Percentiles rank a stretch among this genome's conserved stretches.
phyloP scores from a whole-genome alignment of 2,888 invertebrate genomes.

The Hyppa rectilinea region DNA sequence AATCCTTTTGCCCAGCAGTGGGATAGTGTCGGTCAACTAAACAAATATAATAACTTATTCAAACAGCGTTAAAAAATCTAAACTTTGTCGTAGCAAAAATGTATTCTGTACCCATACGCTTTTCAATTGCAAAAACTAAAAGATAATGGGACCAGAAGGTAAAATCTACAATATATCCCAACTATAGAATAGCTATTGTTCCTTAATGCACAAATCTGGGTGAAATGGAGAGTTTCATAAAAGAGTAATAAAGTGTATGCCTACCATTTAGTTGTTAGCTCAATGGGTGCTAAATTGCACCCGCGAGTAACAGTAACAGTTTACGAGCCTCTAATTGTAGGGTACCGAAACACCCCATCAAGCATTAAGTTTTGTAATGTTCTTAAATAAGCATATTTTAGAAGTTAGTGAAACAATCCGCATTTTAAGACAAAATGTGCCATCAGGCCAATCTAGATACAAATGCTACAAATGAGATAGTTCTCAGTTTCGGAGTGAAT shows the following conservation, averaged over 20 bases:
- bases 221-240: conserved; percentile 41
- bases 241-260: conserved; percentile 29
- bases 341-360: conserved; percentile 16
- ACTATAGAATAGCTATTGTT: conserved; percentile 14
- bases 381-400: neutral
- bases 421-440: neutral
- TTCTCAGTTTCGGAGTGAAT: neutral
- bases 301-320: conserved; percentile 29
- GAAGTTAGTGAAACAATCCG: neutral
- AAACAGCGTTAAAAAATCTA: neutral
- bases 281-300: conserved; percentile 49
- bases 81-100: neutral
- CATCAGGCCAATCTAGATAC: neutral
- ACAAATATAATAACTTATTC: neutral
- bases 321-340: conserved; percentile 47
- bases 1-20: neutral
- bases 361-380: neutral
- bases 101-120: neutral
- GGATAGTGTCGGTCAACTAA: neutral
- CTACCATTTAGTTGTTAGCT: conserved; percentile 7
- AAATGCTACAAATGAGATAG: neutral
- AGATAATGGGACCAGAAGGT: neutral
- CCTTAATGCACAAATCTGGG: conserved; percentile 11
- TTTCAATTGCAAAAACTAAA: neutral
- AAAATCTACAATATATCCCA: neutral